phyloP scores from a whole-genome alignment of 2,113 vertebrate genomes.

The Mixornis gularis region DNA sequence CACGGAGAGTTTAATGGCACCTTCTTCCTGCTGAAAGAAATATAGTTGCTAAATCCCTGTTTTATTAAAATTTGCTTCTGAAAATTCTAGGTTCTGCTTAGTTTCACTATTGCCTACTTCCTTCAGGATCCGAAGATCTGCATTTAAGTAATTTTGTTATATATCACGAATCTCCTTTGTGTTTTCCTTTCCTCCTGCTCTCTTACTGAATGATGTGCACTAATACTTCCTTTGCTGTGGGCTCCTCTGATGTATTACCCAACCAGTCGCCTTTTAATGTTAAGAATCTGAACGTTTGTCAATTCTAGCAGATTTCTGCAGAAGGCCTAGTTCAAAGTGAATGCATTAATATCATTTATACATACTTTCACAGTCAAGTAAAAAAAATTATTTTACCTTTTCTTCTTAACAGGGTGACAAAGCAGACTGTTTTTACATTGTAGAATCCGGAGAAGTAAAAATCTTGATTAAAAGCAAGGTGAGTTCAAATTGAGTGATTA shows the following conservation, averaged over 20 bases:
- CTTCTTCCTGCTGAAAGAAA: not conserved
- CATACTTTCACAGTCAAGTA: not conserved
- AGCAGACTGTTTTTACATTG: conserved; percentile 93
- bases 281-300: not conserved
- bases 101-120: not conserved
- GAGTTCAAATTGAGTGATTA: conserved; percentile 12
- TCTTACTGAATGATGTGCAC: not conserved
- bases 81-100: not conserved
- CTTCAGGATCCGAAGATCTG: not conserved
- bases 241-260: not conserved
- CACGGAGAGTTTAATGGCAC: not conserved
- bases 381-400: not conserved
- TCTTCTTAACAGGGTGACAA: conserved; percentile 83
- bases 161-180: not conserved
- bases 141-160: not conserved
- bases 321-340: not conserved
- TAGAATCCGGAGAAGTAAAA: conserved; percentile 93
- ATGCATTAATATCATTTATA: not conserved
- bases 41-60: not conserved
- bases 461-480: conserved; percentile 88
- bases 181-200: not conserved
- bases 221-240: not conserved
- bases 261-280: not conserved
- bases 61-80: not conserved
- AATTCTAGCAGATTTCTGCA: not conserved